Evolutionary conservation across 2,113 vertebrate genomes (phyloP).

Genomic region (Platanista minor): DNA sequence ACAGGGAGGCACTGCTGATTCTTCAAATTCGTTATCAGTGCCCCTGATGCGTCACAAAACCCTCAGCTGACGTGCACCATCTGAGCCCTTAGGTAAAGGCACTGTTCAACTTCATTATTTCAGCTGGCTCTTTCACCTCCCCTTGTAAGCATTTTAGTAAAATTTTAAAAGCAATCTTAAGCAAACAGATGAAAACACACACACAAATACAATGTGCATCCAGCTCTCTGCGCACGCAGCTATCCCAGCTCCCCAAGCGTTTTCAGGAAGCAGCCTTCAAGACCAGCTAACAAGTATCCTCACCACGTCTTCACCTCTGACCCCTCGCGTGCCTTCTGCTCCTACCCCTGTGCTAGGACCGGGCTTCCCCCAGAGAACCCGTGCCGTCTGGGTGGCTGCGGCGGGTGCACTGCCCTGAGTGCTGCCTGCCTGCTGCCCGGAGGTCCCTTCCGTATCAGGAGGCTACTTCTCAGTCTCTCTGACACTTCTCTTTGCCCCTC

Average conservation of each 20-base stretch:
- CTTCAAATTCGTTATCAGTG: rapidly evolving
- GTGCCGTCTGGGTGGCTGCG: rapidly evolving
- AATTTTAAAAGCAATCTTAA: background rate
- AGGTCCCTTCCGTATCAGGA: background rate
- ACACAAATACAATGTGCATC: rapidly evolving
- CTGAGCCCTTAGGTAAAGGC: rapidly evolving
- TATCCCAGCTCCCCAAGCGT: rapidly evolving
- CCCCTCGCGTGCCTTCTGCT: rapidly evolving
- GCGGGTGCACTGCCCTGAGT: background rate
- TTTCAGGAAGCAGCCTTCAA: background rate
- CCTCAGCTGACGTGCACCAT: rapidly evolving
- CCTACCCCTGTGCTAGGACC: background rate
- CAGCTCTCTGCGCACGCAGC: background rate
- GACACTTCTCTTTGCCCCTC: background rate
- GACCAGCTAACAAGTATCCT: no score
- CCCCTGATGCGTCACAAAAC: rapidly evolving
- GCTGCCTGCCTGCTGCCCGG: rapidly evolving
- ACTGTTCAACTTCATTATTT: rapidly evolving
- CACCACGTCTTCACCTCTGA: background rate
- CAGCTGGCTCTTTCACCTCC: background rate
- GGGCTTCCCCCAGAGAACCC: background rate
- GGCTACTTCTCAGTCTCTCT: background rate
- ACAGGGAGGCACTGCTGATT: rapidly evolving
- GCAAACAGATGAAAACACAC: background rate
- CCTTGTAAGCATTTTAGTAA: background rate